A percentile compares a stretch with the other conserved stretches of the same genome.
These are phyloP conservation scores for Tyto alba DNA, from an alignment of 2,113 vertebrate genomes.

Conservation along the genomic window DNA sequence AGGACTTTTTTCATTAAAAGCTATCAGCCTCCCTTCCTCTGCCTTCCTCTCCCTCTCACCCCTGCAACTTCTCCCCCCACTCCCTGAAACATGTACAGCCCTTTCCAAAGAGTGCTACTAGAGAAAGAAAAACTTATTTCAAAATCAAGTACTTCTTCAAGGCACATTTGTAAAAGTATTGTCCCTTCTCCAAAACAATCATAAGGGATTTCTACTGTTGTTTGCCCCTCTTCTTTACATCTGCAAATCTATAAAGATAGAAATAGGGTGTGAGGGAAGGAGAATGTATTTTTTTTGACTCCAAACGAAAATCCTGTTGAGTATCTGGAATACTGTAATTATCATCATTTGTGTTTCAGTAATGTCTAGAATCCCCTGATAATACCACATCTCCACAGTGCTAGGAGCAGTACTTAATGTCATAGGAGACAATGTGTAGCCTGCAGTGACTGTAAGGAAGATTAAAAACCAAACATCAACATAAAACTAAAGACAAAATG, in stretches of 20 bases:
- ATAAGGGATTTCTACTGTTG: not conserved
- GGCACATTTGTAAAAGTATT: not conserved
- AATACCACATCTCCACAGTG: not conserved
- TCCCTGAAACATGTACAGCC: not conserved
- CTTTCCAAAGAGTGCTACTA: not conserved
- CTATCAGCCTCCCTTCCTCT: not conserved
- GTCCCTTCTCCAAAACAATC: not conserved
- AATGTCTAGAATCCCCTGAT: not conserved
- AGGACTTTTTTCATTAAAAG: constrained; percentile 11
- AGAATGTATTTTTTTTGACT: not conserved
- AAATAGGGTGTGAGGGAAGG: not conserved
- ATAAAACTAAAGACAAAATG: not conserved
- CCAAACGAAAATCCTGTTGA: not conserved
- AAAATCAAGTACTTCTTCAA: not conserved
- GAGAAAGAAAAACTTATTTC: not conserved
- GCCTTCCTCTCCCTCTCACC: not conserved
- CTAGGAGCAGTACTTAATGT: not conserved
- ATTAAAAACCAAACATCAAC: not conserved
- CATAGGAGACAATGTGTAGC: not conserved
- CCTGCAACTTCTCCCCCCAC: not conserved
- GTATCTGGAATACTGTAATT: constrained; percentile 28
- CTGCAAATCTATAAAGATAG: not conserved
- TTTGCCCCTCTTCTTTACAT: not conserved
- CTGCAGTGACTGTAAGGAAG: not conserved
- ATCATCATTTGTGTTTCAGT: constrained; percentile 23